phyloP scores from a whole-genome alignment of 1,140 invertebrate genomes.

The Pomacea maculata region DNA sequence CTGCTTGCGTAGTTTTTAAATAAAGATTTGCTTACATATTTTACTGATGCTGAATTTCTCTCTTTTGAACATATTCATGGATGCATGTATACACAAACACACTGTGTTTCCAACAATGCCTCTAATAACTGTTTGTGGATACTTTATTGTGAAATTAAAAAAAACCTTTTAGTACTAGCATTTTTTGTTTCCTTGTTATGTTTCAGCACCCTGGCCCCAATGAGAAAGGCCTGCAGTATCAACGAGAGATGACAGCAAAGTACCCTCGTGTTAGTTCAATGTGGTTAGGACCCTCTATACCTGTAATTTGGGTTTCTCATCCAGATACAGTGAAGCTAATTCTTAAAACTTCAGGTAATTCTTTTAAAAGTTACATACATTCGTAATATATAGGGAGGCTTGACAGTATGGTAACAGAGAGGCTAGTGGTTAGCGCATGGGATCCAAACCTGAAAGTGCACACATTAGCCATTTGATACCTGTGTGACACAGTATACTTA shows the following conservation, averaged over 20 bases:
- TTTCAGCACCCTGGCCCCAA: slow-evolving; percentile 46
- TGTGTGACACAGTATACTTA: no score
- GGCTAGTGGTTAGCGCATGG: no score
- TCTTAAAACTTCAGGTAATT: slow-evolving; percentile 46
- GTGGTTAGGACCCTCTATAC: slow-evolving; percentile 42
- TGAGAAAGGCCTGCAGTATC: slow-evolving; percentile 41
- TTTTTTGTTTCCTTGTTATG: background rate
- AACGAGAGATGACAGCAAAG: slow-evolving; percentile 30
- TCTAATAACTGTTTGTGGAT: background rate
- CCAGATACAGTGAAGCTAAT: slow-evolving; percentile 53
- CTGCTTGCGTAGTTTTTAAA: background rate
- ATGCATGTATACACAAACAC: background rate
- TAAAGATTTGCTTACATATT: background rate
- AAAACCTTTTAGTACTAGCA: background rate
- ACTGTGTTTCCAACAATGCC: background rate
- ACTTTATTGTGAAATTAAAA: background rate
- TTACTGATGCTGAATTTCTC: background rate
- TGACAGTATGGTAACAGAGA: no score
- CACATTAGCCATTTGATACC: no score
- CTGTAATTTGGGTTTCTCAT: slow-evolving; percentile 41
- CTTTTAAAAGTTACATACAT: no score
- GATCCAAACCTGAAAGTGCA: no score
- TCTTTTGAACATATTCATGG: background rate
- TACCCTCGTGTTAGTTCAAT: slow-evolving; percentile 28
- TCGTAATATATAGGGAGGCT: no score